Evolutionary conservation across 2,113 vertebrate species (phyloP).

Genomic region (Harpagus bidentatus): DNA sequence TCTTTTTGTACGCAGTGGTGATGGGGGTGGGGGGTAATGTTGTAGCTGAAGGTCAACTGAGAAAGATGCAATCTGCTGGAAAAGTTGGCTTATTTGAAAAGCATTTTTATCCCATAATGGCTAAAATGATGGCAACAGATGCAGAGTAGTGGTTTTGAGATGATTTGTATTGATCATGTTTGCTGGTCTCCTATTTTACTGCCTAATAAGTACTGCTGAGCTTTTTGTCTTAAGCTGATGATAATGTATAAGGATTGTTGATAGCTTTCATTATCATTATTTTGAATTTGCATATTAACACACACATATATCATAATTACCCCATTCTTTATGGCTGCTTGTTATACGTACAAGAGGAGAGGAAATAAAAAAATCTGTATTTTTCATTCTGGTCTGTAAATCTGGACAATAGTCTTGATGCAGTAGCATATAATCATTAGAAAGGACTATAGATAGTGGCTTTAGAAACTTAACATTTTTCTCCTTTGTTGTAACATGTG

Average conservation of each 20-base stretch:
- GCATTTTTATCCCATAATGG: conserved; percentile 8
- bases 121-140: background rate
- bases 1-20: background rate
- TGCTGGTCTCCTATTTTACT: background rate
- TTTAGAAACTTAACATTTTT: conserved; percentile 17
- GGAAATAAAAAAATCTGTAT: background rate
- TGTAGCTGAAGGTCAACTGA: background rate
- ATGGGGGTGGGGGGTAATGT: background rate
- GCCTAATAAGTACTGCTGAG: background rate
- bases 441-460: background rate
- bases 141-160: conserved; percentile 10
- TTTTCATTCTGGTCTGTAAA: background rate
- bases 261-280: background rate
- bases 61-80: conserved; percentile 13
- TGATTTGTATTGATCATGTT: conserved; percentile 40
- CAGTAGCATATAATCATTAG: background rate
- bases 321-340: background rate
- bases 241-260: background rate
- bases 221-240: background rate
- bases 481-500: background rate
- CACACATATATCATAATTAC: background rate
- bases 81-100: background rate
- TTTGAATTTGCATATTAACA: conserved; percentile 11
- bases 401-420: background rate
- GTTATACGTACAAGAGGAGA: background rate